These are phyloP conservation scores for Prietella phreatophila DNA, from an alignment of 2,113 vertebrate genomes.

Conservation along the genomic window DNA sequence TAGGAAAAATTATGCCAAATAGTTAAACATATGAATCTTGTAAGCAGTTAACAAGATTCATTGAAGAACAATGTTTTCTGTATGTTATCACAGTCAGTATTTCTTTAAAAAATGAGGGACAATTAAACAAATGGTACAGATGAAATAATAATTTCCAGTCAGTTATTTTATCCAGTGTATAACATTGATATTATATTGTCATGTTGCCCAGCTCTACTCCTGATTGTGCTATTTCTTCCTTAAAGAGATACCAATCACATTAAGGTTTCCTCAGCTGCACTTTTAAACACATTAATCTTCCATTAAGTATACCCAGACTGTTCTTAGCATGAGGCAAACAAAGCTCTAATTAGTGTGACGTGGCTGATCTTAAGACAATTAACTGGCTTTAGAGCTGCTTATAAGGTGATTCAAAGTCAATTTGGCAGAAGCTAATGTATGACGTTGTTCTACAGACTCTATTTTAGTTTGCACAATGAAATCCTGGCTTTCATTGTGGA, in stretches of 20 bases:
- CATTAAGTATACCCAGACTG: constrained; percentile 40
- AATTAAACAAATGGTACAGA: background rate
- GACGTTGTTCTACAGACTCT: background rate
- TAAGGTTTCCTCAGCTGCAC: constrained; percentile 49
- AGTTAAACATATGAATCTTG: background rate
- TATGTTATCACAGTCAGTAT: background rate
- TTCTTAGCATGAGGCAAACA: constrained; percentile 28
- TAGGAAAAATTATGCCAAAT: background rate
- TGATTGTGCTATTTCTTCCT: constrained; percentile 41
- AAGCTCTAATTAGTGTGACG: constrained; percentile 54
- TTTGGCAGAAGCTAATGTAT: constrained; percentile 25
- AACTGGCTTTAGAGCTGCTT: constrained; percentile 36
- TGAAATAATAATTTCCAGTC: background rate
- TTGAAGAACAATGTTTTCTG: background rate
- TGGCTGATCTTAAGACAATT: constrained; percentile 51
- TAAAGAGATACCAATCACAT: constrained; percentile 47
- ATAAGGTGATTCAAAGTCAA: constrained; percentile 39
- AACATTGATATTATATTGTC: background rate
- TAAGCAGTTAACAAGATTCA: background rate
- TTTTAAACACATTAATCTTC: constrained; percentile 45
- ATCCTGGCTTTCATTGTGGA: background rate
- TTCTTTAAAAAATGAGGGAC: background rate
- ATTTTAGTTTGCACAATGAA: background rate
- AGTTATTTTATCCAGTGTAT: background rate
- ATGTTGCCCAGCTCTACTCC: background rate